A percentile compares a stretch with the other conserved stretches of the same genome.
Conservation (phyloP, 2,113 vertebrate species). For the Pitta sordida region DNA sequence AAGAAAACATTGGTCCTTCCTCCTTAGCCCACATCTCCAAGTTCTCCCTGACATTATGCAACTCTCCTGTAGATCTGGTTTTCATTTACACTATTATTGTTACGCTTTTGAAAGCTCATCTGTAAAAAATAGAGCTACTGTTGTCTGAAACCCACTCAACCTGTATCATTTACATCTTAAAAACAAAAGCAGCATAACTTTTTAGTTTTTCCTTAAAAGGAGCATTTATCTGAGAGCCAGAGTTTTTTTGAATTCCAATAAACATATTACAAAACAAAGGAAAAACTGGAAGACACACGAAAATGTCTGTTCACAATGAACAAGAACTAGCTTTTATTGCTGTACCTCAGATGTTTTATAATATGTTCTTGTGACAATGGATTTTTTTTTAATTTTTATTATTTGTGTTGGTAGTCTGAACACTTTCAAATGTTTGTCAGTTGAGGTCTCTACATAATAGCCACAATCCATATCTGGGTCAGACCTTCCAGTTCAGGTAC, state of each 20-base stretch:
- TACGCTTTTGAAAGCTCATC: background rate
- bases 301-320: slow-evolving; percentile 3
- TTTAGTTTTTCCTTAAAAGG: background rate
- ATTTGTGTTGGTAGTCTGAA: slow-evolving; percentile 1
- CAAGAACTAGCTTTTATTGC: background rate
- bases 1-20: background rate
- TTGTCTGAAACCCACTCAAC: background rate
- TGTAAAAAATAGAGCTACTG: background rate
- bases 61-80: background rate
- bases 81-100: background rate
- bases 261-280: slow-evolving; percentile 24
- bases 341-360: slow-evolving; percentile 8
- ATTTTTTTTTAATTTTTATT: background rate
- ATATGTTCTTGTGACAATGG: background rate
- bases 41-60: background rate
- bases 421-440: slow-evolving; percentile 35
- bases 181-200: background rate
- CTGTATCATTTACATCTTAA: background rate
- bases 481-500: slow-evolving; percentile 43
- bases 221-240: background rate
- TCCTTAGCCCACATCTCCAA: background rate
- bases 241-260: background rate
- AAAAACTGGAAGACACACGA: background rate
- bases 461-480: slow-evolving; percentile 44
- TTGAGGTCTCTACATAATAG: slow-evolving; percentile 32